A percentile compares a stretch with the other conserved stretches of the same genome.
phyloP scores from a whole-genome alignment of 2,113 vertebrate species.

The Ellobius talpinus region DNA sequence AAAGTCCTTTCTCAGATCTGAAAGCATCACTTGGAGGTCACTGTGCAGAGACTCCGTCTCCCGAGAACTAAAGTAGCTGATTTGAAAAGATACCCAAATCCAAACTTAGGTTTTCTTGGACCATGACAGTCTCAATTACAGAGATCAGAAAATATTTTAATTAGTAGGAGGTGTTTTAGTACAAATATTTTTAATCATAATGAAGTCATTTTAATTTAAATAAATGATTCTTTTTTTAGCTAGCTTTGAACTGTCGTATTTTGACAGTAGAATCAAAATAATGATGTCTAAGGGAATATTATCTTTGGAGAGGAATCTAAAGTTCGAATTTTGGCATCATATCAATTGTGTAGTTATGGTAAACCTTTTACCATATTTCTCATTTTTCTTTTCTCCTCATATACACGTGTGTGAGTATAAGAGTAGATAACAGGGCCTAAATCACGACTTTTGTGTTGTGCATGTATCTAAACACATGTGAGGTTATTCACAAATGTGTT shows the following conservation, averaged over 20 bases:
- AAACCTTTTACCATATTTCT: background rate
- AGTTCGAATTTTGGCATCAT: background rate
- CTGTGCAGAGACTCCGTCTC: background rate
- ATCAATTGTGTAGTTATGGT: background rate
- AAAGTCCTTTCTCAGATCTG: constrained; percentile 11
- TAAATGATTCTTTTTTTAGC: background rate
- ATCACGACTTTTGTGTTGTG: background rate
- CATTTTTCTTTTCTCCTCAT: background rate
- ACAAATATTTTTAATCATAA: constrained; percentile 7
- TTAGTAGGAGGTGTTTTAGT: background rate
- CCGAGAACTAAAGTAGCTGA: background rate
- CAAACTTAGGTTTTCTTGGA: background rate
- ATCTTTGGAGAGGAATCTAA: constrained; percentile 10
- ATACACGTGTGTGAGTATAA: background rate
- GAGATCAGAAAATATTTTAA: constrained; percentile 47
- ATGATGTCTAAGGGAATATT: background rate
- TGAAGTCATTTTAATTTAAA: constrained; percentile 1
- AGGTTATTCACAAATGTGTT: background rate
- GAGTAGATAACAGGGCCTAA: background rate
- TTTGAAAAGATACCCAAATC: background rate
- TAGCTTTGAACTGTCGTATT: constrained; percentile 24
- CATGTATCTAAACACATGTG: background rate
- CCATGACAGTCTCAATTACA: background rate
- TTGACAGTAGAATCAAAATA: constrained; percentile 40
- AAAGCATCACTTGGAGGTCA: background rate